Evolutionary conservation across 1,140 invertebrate species (phyloP).

Genomic region (Octopus bimaculoides): DNA sequence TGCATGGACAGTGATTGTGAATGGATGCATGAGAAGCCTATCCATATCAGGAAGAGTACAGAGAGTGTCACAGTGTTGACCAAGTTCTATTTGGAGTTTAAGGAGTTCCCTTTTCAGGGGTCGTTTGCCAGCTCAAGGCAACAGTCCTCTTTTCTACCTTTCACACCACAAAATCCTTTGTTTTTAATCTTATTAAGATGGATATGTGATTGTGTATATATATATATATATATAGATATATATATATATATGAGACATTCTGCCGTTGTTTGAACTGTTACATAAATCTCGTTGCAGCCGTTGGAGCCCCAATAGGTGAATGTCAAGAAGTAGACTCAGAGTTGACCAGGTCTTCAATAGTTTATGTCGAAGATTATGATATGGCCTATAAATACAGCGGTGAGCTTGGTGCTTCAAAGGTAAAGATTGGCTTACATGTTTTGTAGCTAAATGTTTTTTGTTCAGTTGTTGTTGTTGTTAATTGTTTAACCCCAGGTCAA

Average conservation of each 20-base stretch:
- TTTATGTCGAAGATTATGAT: constrained; percentile 54
- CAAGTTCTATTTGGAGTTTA: too few species aligned
- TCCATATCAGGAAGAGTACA: too few species aligned
- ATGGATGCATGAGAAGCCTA: too few species aligned
- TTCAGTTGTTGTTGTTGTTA: background rate
- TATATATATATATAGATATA: background rate
- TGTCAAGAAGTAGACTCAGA: constrained; percentile 52
- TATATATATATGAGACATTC: background rate
- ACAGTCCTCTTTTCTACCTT: too few species aligned
- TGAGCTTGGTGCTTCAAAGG: constrained; percentile 52
- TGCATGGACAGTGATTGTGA: too few species aligned
- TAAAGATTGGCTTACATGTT: constrained; percentile 19
- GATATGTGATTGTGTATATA: background rate
- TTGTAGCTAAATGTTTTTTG: background rate
- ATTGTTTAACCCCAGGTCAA: background rate
- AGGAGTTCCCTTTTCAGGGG: too few species aligned
- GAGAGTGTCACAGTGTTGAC: too few species aligned
- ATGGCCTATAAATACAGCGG: constrained; percentile 54
- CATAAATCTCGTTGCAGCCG: constrained; percentile 39
- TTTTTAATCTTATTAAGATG: too few species aligned
- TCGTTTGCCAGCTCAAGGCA: too few species aligned
- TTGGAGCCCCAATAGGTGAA: constrained; percentile 52
- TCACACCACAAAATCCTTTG: too few species aligned
- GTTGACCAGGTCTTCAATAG: constrained; percentile 40
- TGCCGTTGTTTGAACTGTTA: background rate